A percentile compares a stretch with the other conserved stretches of the same genome.
Evolutionary conservation across 1,140 invertebrate species (phyloP).

Genomic region (Zaprionus tsacasi): DNA sequence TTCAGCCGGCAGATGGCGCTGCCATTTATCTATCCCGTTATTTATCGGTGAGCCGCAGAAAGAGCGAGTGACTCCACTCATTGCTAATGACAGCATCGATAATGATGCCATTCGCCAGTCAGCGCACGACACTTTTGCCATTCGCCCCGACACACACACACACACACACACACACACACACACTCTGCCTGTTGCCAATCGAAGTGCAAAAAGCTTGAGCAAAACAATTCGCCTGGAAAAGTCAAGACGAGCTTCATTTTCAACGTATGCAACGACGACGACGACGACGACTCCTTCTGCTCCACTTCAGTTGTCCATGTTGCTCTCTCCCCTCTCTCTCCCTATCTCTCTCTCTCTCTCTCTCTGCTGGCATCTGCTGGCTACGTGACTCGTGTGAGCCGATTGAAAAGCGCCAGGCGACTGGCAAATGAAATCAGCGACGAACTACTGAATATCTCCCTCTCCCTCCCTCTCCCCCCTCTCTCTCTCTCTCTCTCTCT

Average conservation of each 20-base stretch:
- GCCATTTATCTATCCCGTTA: slow-evolving; percentile 40
- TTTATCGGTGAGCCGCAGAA: slow-evolving; percentile 25
- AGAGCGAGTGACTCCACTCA: slow-evolving; percentile 46
- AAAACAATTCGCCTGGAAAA: slow-evolving; percentile 67
- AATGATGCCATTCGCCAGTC: slow-evolving; percentile 47
- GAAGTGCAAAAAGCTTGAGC: slow-evolving; percentile 30
- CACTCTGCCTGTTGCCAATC: slow-evolving; percentile 51
- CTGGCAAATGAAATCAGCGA: slow-evolving; percentile 59
- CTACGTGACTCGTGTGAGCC: slow-evolving; percentile 46
- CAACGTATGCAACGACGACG: slow-evolving; percentile 51
- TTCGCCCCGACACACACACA: background rate
- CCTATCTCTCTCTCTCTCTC: background rate
- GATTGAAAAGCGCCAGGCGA: slow-evolving; percentile 44
- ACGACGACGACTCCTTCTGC: background rate
- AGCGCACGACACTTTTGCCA: slow-evolving; percentile 16
- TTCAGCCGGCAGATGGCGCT: background rate
- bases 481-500: background rate
- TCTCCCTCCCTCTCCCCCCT: background rate
- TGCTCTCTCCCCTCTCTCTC: background rate
- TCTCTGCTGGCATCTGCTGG: background rate
- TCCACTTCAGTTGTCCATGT: slow-evolving; percentile 2
- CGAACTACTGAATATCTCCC: slow-evolving; percentile 39
- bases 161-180: slow-evolving; percentile 1
- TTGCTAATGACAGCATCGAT: slow-evolving; percentile 72
- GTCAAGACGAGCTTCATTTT: slow-evolving; percentile 62